Conservation (phyloP, 2,888 invertebrate genomes). For the Drosophila picticornis region DNA sequence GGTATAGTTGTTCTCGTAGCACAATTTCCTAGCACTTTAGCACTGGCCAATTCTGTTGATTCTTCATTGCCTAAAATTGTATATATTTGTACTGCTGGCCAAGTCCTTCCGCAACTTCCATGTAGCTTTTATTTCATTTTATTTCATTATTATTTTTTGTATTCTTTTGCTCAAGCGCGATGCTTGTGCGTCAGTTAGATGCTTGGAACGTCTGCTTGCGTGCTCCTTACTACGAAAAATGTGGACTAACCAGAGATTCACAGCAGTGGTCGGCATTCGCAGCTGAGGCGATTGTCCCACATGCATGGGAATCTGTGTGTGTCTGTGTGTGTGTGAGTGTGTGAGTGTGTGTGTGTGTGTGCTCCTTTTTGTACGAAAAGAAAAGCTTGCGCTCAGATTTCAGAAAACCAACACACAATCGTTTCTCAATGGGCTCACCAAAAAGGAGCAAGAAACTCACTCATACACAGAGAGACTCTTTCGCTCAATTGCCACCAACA, state of each 20-base stretch:
- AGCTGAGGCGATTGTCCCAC: slow-evolving; percentile 34
- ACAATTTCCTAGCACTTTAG: slow-evolving; percentile 10
- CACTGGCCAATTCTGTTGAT: slow-evolving; percentile 8
- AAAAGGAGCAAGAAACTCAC: slow-evolving; percentile 44
- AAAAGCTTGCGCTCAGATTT: slow-evolving; percentile 39
- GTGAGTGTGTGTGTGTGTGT: neutral
- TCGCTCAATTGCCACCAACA: slow-evolving; percentile 20
- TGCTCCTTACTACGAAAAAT: slow-evolving; percentile 60
- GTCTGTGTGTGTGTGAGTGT: slow-evolving; percentile 1
- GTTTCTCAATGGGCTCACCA: slow-evolving; percentile 55
- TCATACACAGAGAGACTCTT: neutral
- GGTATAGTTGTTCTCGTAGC: slow-evolving; percentile 11
- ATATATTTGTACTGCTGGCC: slow-evolving; percentile 27
- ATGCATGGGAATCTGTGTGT: slow-evolving; percentile 12
- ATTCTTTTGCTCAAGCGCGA: slow-evolving; percentile 26
- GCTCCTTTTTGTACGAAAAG: slow-evolving; percentile 4
- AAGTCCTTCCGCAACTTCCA: slow-evolving; percentile 13
- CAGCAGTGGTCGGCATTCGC: slow-evolving; percentile 43
- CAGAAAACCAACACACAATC: slow-evolving; percentile 14
- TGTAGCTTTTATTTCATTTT: slow-evolving; percentile 9
- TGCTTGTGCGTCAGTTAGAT: slow-evolving; percentile 46
- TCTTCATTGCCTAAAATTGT: slow-evolving; percentile 7
- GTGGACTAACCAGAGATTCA: slow-evolving; percentile 60
- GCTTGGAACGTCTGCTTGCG: slow-evolving; percentile 58
- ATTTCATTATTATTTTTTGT: slow-evolving; percentile 17